These are phyloP conservation scores for Eurytoma californica DNA, from an alignment of 2,888 invertebrate genomes.

Conservation along the genomic window DNA sequence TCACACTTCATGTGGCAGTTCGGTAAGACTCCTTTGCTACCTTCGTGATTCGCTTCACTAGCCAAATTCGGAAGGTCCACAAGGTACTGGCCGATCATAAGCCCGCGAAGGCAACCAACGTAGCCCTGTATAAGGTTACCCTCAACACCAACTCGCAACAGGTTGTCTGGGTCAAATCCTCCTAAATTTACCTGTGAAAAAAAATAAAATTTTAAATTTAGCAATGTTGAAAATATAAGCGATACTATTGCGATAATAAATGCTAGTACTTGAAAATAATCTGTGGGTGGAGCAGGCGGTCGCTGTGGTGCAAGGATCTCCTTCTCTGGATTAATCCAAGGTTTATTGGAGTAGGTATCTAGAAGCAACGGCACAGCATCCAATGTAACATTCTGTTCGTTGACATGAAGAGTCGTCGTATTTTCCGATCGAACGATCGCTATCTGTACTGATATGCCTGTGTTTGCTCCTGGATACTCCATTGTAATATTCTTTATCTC, in stretches of 20 bases:
- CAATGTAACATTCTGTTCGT: slow-evolving; percentile 84
- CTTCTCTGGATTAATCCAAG: slow-evolving; percentile 89
- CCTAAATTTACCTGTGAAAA: slow-evolving; percentile 89
- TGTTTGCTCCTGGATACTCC: slow-evolving; percentile 84
- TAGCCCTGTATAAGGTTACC: slow-evolving; percentile 82
- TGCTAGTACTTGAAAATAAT: slow-evolving; percentile 85
- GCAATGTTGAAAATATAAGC: not conserved
- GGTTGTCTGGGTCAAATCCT: slow-evolving; percentile 87
- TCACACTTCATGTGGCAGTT: slow-evolving; percentile 94
- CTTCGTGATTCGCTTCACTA: slow-evolving; percentile 82
- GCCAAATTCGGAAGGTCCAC: slow-evolving; percentile 87
- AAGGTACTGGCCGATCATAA: slow-evolving; percentile 88
- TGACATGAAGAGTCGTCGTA: slow-evolving; percentile 87
- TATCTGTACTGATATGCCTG: slow-evolving; percentile 90
- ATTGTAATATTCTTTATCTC: slow-evolving; percentile 88
- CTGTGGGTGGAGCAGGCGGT: slow-evolving; percentile 91
- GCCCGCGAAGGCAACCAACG: slow-evolving; percentile 90
- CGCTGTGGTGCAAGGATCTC: slow-evolving; percentile 92
- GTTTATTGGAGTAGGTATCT: slow-evolving; percentile 88
- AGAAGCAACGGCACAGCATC: slow-evolving; percentile 83
- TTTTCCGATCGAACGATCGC: slow-evolving; percentile 87
- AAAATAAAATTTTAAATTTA: slow-evolving; percentile 66
- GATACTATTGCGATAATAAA: not conserved
- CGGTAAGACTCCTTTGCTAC: slow-evolving; percentile 84
- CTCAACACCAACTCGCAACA: slow-evolving; percentile 78